A percentile compares a stretch with the other conserved stretches of the same genome.
Evolutionary conservation across 2,888 invertebrate genomes (phyloP).

Genomic region (Tethea ocularis): DNA sequence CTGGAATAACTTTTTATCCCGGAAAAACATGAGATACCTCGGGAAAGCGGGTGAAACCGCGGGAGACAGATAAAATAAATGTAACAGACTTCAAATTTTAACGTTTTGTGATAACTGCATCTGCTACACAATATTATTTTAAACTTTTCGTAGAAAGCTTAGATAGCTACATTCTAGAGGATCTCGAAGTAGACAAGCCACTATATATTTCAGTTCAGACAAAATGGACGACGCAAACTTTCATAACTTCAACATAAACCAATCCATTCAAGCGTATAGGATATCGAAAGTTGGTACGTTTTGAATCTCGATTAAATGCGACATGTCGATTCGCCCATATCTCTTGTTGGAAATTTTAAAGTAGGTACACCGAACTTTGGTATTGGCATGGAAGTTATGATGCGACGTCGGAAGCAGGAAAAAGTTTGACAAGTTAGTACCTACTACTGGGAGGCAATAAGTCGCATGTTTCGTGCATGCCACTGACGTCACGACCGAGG

Average conservation of each 20-base stretch:
- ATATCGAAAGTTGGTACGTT: slow-evolving; percentile 4
- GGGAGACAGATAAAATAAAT: no score
- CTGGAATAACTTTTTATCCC: no score
- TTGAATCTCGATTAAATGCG: background rate
- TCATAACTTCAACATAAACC: slow-evolving; percentile 2
- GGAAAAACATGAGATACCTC: no score
- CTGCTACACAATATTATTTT: no score
- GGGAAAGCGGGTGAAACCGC: no score
- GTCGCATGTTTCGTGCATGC: background rate
- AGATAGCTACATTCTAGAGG: background rate
- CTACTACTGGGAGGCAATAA: background rate
- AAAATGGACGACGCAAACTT: background rate
- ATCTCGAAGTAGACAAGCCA: background rate
- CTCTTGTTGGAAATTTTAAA: slow-evolving; percentile 22
- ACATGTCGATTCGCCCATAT: slow-evolving; percentile 4
- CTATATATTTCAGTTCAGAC: background rate
- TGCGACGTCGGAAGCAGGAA: slow-evolving; percentile 31
- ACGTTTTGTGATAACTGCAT: no score
- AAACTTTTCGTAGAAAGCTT: no score
- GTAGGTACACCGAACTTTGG: slow-evolving; percentile 19
- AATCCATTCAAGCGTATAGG: background rate
- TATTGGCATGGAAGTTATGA: slow-evolving; percentile 33
- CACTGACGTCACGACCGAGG: background rate
- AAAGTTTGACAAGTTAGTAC: slow-evolving; percentile 35
- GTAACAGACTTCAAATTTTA: no score